Evolutionary conservation across 2,113 vertebrate genomes (phyloP).

Genomic region (Nothoprocta perdicaria): DNA sequence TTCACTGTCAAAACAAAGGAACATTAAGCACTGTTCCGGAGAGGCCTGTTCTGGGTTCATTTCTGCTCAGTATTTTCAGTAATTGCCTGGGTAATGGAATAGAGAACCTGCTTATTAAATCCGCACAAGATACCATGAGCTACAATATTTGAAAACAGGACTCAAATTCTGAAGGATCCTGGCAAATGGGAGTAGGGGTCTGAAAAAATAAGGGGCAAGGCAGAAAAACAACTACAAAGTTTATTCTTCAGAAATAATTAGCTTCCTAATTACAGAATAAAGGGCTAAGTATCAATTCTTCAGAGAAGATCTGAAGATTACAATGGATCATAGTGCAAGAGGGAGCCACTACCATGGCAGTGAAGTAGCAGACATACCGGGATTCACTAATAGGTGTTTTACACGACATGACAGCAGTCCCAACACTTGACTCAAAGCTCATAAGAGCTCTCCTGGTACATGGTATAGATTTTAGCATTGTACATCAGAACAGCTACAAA

Average conservation of each 20-base stretch:
- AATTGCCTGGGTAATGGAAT: slow-evolving; percentile 58
- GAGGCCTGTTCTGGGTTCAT: slow-evolving; percentile 40
- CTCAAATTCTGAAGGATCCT: slow-evolving; percentile 16
- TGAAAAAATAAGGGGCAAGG: neutral
- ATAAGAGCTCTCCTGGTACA: neutral
- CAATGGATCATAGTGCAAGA: neutral
- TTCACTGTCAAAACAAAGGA: slow-evolving; percentile 52
- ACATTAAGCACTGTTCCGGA: slow-evolving; percentile 30
- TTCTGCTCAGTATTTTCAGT: slow-evolving; percentile 48
- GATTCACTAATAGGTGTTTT: neutral
- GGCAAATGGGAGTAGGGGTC: neutral
- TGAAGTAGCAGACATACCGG: neutral
- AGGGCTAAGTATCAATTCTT: neutral
- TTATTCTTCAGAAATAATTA: slow-evolving; percentile 5
- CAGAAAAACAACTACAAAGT: neutral
- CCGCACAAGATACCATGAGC: slow-evolving; percentile 34
- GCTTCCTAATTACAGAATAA: neutral
- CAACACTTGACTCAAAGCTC: neutral
- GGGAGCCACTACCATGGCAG: neutral
- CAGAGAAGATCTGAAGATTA: neutral
- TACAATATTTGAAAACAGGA: neutral
- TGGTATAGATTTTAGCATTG: neutral
- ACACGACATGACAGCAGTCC: neutral
- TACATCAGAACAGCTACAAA: neutral
- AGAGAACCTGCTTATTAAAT: slow-evolving; percentile 62